Conservation (phyloP, 2,888 invertebrate species). For the Spilosoma lubricipeda region DNA sequence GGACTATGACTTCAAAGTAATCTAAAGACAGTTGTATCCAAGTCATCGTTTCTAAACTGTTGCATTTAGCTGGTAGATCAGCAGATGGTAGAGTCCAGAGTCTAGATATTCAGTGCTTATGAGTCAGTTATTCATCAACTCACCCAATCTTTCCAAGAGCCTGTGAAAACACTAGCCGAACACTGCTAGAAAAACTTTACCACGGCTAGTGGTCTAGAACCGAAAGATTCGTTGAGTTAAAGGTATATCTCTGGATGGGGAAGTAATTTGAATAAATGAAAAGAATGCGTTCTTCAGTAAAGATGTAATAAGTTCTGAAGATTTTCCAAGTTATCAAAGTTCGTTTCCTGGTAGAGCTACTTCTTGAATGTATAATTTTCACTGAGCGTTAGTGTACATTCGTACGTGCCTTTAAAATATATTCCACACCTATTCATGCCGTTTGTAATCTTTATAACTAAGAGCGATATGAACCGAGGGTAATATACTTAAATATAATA, state of each 20-base stretch:
- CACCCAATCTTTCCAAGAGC: background rate
- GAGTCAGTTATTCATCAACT: background rate
- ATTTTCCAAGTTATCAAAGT: background rate
- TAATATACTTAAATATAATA: conserved; percentile 10
- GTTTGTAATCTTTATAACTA: conserved; percentile 7
- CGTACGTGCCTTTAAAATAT: conserved; percentile 19
- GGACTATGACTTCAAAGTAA: no score
- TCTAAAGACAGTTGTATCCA: no score
- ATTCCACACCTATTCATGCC: conserved; percentile 11
- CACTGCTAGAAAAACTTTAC: background rate
- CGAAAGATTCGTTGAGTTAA: background rate
- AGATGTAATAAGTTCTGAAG: no score
- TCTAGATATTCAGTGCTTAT: no score
- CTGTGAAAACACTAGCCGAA: background rate
- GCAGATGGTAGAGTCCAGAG: no score
- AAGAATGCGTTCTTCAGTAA: no score
- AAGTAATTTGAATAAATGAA: background rate
- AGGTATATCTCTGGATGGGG: background rate
- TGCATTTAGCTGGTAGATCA: no score
- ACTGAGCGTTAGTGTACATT: background rate
- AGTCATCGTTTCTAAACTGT: no score
- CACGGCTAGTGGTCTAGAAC: background rate
- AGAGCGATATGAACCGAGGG: conserved; percentile 12
- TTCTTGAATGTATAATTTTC: background rate
- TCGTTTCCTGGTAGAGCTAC: background rate